phyloP scores from a whole-genome alignment of 2,888 invertebrate genomes.

The Sphinx pinastri region DNA sequence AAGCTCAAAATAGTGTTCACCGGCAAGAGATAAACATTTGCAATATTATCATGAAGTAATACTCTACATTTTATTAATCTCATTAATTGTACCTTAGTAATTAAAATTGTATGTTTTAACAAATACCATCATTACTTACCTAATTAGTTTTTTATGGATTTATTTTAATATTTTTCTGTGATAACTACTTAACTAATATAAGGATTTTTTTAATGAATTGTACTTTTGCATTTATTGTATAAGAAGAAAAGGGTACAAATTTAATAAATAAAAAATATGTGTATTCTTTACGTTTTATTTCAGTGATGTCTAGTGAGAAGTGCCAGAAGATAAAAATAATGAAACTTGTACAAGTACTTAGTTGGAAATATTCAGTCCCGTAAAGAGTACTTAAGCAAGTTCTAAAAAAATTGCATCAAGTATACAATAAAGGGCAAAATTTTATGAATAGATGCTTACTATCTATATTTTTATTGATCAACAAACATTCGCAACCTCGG shows the following conservation, averaged over 20 bases:
- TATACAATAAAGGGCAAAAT: constrained; percentile 48
- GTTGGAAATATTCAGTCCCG: constrained; percentile 19
- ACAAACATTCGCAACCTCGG: constrained; percentile 68
- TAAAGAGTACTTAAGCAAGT: constrained; percentile 37
- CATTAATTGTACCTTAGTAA: too few relatives aligned
- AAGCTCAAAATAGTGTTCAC: too few relatives aligned
- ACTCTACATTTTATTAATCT: too few relatives aligned
- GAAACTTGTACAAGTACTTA: constrained; percentile 17
- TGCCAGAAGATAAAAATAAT: constrained; percentile 8
- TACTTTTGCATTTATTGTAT: not conserved
- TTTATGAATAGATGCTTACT: constrained; percentile 38
- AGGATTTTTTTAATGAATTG: too few relatives aligned
- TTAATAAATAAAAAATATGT: constrained; percentile 21
- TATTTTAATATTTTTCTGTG: too few relatives aligned
- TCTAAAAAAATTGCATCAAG: constrained; percentile 36
- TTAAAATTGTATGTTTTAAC: too few relatives aligned
- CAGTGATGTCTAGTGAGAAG: constrained; percentile 48
- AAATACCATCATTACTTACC: too few relatives aligned
- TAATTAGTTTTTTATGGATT: too few relatives aligned
- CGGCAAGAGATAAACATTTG: too few relatives aligned
- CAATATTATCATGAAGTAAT: too few relatives aligned
- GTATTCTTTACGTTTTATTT: constrained; percentile 37
- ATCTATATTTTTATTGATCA: constrained; percentile 62
- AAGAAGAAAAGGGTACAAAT: not conserved
- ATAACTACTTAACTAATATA: too few relatives aligned